Base-by-base conservation (phyloP, 1,140 invertebrate genomes). In the Diachasmimorpha longicaudata region DNA sequence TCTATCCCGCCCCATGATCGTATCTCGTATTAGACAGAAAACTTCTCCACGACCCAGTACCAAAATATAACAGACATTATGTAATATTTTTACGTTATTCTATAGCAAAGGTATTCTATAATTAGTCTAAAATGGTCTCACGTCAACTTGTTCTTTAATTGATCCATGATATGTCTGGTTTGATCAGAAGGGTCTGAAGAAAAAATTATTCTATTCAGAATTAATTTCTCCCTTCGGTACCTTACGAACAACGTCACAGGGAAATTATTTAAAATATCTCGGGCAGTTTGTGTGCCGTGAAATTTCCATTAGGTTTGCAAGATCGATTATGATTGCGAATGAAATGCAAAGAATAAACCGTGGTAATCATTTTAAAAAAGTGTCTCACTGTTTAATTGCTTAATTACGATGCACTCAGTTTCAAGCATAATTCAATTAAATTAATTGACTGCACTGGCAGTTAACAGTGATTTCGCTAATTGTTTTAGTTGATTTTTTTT, bases 241-340 rank as follows among this genome's bases (percentile, higher is more conserved):
- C n/a, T n/a, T n/a, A n/a, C 71, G 37, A 77, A 78, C 70, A 76
- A 58, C 78, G 72, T 73, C 36, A 70, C 39, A 46, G 79, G 81
- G 81, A 85, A 87, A 87, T 87, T 86, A 86, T 86, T 86, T 83
- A 82, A 82, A 85, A 86, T 84, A 87, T 86, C 85, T 83, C 79
- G 78, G 23, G 80, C 83, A 74, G 21, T 79, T 77, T 78, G 44
- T 31, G 42, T 46, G 67, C 72, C 76, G 76, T 74, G 42, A n/a
- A 44, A 70, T 19, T 73, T 55, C 31, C 48, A 70, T 71, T n/a
- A 44, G 76, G 68, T 77, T 71, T 71, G 63, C 2, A 8, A 21
- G 74, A 77, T 77, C 76, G 76, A 77, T 77, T 74, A 55, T n/a
- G 37, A 14, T 21, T 69, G 70, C 46, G 39, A 39, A 70, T 46